Percentiles rank a stretch among this genome's conserved stretches.
Conservation (phyloP, 2,888 invertebrate species). For the Cybosia mesomella region DNA sequence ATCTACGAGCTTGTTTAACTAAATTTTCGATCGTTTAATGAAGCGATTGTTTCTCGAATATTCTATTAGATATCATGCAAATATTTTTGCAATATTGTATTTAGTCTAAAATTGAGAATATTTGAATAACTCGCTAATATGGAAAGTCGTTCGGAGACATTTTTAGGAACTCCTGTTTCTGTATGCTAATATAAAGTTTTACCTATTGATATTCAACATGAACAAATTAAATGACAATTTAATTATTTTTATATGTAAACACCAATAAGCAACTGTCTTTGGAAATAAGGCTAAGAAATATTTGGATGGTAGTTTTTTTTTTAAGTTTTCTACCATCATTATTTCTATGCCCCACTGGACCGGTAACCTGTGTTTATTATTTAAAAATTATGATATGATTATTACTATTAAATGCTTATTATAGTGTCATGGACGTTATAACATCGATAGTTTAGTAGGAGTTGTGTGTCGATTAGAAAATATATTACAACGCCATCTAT, state of each 20-base stretch:
- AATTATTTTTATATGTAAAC: background rate
- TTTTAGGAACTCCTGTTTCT: constrained; percentile 60
- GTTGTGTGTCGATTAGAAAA: constrained; percentile 19
- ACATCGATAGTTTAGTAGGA: constrained; percentile 39
- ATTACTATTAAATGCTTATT: constrained; percentile 51
- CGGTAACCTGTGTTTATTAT: constrained; percentile 38
- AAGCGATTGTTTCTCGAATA: constrained; percentile 16
- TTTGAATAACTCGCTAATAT: background rate
- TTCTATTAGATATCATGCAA: constrained; percentile 1
- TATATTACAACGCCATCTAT: constrained; percentile 25
- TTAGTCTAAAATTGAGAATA: background rate
- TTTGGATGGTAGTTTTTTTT: background rate
- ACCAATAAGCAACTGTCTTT: background rate
- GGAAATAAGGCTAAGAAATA: constrained; percentile 7
- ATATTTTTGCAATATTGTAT: background rate
- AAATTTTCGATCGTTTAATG: constrained; percentile 62
- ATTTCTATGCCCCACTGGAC: constrained; percentile 8
- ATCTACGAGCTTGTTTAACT: constrained; percentile 69
- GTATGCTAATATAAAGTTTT: constrained; percentile 7
- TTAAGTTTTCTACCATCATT: background rate
- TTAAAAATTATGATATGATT: constrained; percentile 40
- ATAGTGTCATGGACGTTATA: constrained; percentile 63
- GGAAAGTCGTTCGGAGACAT: constrained; percentile 55
- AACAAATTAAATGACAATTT: background rate
- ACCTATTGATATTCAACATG: constrained; percentile 4